Evolutionary conservation across 2,888 invertebrate genomes (phyloP).

Genomic region (Pyrrhosoma nymphula): DNA sequence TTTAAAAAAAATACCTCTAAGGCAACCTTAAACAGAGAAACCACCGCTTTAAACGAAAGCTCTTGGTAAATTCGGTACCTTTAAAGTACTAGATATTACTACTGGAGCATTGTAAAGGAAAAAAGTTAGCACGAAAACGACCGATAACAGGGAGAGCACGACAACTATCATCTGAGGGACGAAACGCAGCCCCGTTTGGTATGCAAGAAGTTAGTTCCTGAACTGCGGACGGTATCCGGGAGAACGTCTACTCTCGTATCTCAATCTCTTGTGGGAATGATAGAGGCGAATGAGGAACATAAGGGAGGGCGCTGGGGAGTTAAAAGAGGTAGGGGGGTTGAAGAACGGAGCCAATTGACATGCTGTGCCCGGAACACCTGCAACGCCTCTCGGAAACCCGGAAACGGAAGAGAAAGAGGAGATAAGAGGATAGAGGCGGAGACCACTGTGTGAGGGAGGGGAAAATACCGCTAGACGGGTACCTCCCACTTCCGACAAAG

Average conservation of each 20-base stretch:
- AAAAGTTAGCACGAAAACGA: too few species aligned
- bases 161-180: not conserved
- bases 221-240: not conserved
- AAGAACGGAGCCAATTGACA: not conserved
- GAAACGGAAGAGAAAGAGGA: not conserved
- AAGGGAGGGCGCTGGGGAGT: not conserved
- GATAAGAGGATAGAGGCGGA: too few species aligned
- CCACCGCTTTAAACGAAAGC: too few species aligned
- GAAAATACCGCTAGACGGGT: not conserved
- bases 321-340: not conserved
- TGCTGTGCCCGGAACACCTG: not conserved
- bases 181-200: not conserved
- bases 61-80: too few species aligned
- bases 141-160: too few species aligned
- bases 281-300: not conserved
- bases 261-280: not conserved
- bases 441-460: not conserved
- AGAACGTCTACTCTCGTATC: not conserved
- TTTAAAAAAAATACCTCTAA: too few species aligned
- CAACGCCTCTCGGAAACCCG: not conserved
- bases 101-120: too few species aligned
- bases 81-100: too few species aligned
- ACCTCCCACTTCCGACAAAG: not conserved
- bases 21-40: too few species aligned
- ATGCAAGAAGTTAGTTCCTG: not conserved